Base-by-base conservation (phyloP, 2,888 invertebrate genomes). In the Scotopteryx bipunctaria region DNA sequence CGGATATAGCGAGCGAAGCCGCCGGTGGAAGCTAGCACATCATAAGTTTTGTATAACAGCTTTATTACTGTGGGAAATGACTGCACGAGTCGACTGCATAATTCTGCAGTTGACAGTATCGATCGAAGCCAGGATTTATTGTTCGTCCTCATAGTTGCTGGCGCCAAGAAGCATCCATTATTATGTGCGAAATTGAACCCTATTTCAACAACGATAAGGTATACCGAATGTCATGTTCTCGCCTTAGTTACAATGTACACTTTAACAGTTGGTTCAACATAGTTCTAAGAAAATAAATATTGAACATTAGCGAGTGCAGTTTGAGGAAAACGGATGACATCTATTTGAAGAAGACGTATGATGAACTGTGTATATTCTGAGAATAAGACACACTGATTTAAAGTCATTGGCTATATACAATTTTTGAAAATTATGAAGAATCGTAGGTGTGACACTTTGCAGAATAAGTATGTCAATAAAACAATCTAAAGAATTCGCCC, bases 11-110 rank as follows among this genome's bases (percentile, higher is more conserved):
- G n/a, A n/a, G n/a, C n/a, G n/a, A n/a, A n/a, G n/a, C n/a, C n/a
- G n/a, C n/a, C n/a, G n/a, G n/a, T n/a, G n/a, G n/a, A n/a, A n/a
- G n/a, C n/a, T 11, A 27, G 11, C 27, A 9, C 2, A 15, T 32
- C 15, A 29, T 29, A 2, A 25, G 5, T 9, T 27, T 27, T 27
- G 38, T 42, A 45, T 33, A 49, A 36, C 9, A 53, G 45, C 42
- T 8, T n/a, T n/a, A 11, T 31, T 33, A 25, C 19, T 53, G 51
- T 64, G 64, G 59, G 64, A 64, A 64, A 51, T 14, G 59, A 57
- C 55, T 61, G 29, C 55, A 48, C 25, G 49, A 46, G 36, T 37
- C 21, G 46, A 35, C 23, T 46, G 19, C 21, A 14, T 49, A 48
- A 48, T 33, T 23, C 33, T 35, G 29, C 23, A 35, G 16, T 9